Percentiles rank a stretch among this genome's conserved stretches.
Evolutionary conservation across 2,113 vertebrate species (phyloP).

Genomic region (Heptranchias perlo): DNA sequence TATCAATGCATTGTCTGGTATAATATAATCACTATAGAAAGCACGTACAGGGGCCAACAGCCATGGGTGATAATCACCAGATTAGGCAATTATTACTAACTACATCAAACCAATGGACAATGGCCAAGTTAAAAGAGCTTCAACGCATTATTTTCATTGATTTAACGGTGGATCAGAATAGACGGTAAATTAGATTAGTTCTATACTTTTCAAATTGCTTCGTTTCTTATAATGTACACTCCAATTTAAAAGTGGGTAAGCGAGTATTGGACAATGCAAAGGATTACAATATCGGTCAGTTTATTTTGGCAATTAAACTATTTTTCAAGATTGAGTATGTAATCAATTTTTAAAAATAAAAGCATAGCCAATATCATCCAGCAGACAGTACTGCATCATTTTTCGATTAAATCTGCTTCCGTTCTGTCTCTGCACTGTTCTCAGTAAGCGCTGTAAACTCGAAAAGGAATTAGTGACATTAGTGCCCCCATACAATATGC

Average conservation of each 20-base stretch:
- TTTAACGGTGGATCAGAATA: not conserved
- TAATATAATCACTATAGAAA: conserved; percentile 27
- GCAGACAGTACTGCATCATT: not conserved
- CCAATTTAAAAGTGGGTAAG: not conserved
- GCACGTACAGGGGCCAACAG: not conserved
- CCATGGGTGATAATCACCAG: not conserved
- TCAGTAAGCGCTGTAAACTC: not conserved
- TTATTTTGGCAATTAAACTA: not conserved
- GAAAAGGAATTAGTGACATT: too few relatives aligned
- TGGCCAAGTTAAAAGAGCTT: not conserved
- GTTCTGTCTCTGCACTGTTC: not conserved
- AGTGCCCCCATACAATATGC: not conserved
- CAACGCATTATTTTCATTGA: not conserved
- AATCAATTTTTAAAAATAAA: not conserved
- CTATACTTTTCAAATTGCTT: not conserved
- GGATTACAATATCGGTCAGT: not conserved
- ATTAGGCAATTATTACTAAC: conserved; percentile 33
- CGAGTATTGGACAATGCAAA: not conserved
- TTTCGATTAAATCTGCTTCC: not conserved
- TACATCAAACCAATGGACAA: conserved; percentile 16
- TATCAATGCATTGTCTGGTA: conserved; percentile 33
- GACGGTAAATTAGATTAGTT: not conserved
- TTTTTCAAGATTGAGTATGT: not conserved
- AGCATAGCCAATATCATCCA: too few relatives aligned
- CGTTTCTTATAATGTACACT: not conserved